phyloP scores from a whole-genome alignment of 2,797 vertebrate species.

The Smutsia temminckii region DNA sequence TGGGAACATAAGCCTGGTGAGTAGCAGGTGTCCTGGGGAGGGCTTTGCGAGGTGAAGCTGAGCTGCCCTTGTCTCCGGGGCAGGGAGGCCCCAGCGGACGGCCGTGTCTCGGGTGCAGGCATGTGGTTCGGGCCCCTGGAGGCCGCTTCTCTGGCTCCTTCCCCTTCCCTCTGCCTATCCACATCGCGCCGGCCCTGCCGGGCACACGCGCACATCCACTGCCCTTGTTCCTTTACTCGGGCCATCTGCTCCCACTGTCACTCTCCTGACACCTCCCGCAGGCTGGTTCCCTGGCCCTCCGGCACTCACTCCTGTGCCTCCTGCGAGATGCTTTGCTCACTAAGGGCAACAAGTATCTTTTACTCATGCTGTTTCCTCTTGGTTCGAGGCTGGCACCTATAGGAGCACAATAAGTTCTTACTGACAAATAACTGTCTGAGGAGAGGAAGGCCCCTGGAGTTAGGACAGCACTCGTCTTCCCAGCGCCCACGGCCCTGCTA shows the following conservation, averaged over 20 bases:
- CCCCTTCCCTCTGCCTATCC: neutral
- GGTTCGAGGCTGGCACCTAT: neutral
- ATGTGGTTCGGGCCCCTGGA: accelerated
- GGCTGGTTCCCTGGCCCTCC: neutral
- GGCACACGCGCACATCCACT: neutral
- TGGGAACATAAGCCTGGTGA: neutral
- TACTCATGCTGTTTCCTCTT: neutral
- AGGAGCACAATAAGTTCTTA: neutral
- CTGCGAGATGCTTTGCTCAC: neutral
- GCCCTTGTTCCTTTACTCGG: neutral
- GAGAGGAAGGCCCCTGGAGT: neutral
- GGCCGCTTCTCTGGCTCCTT: neutral
- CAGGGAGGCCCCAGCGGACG: neutral
- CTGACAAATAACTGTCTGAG: accelerated
- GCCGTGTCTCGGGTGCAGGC: neutral
- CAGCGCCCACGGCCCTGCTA: accelerated
- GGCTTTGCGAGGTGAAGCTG: neutral
- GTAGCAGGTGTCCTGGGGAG: neutral
- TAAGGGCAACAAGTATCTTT: neutral
- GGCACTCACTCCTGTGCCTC: neutral
- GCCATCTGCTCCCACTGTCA: neutral
- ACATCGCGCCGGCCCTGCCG: neutral
- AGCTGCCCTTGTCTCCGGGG: neutral
- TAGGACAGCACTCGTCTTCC: too few relatives aligned
- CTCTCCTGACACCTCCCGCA: neutral